These are phyloP conservation scores for Petrocephalus microphthalmus DNA, from an alignment of 2,113 vertebrate species.

Conservation along the genomic window DNA sequence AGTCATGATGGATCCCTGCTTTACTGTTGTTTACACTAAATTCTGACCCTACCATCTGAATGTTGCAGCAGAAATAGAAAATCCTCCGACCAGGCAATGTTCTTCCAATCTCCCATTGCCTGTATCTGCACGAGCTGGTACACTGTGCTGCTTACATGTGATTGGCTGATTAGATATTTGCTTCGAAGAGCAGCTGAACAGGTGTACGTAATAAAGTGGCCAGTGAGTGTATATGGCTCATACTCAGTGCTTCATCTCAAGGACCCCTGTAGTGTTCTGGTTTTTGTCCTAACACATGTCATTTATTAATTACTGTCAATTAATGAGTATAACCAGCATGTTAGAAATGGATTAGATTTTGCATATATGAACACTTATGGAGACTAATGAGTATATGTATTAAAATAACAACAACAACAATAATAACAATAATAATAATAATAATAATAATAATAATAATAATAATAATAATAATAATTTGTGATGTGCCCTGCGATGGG, in stretches of 20 bases:
- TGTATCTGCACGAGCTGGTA: neutral
- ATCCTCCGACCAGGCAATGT: neutral
- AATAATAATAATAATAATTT: too few relatives aligned
- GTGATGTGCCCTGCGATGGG: too few relatives aligned
- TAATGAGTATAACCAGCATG: neutral
- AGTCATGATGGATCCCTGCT: neutral
- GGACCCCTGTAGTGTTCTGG: neutral
- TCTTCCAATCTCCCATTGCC: neutral
- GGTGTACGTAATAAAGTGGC: neutral
- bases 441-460: too few relatives aligned
- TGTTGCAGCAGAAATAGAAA: neutral
- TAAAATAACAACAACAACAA: neutral
- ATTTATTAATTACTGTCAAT: neutral
- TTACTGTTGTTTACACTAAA: neutral
- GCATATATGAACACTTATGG: neutral
- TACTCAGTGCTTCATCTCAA: neutral
- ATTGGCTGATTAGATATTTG: neutral
- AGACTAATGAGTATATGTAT: neutral
- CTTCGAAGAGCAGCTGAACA: neutral
- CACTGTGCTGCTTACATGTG: neutral
- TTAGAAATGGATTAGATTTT: neutral
- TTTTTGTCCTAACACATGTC: neutral
- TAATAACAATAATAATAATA: too few relatives aligned
- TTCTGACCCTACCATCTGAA: neutral
- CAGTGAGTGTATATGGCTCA: neutral